Base-by-base conservation (phyloP, 64 coral and sea anemone genomes). In the Platygyra sinensis region DNA sequence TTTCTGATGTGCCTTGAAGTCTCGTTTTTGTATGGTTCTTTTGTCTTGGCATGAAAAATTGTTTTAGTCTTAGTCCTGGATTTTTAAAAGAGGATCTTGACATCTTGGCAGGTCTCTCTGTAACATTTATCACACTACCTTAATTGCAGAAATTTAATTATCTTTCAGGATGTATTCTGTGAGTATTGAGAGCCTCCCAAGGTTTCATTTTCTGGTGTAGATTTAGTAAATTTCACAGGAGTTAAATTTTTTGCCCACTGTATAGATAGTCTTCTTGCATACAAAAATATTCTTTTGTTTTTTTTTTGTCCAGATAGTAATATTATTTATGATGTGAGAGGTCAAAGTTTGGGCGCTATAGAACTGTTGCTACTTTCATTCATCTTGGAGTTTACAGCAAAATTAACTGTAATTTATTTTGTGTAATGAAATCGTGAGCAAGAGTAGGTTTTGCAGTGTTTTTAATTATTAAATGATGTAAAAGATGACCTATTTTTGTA, bases 401-500 rank as follows among this genome's bases (percentile, higher is more conserved):
- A 51, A 52, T n/a, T 50, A 11, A 79, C 4, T 54, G 24, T 18
- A 79, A 27, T 79, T 55, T 55, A 17, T 82, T 61, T 82, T 82
- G 55, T 82, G 79, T 8, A 82, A 82, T 69, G 24, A 69, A 25
- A 69, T 69, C 33, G 60, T 32, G 30, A 62, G 42, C 16, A 16
- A 82, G 29, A 60, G 28, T 38, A 82, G 55, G 79, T 55, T 82
- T 82, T 33, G 4, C 60, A 59, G 52, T 61, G 1, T 62, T 32
- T 62, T 82, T 82, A 62, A 62, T 62, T 62, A 82, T 62, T 46
- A 46, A 46, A 46, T 46, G 42, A 6, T 8, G 4, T 33, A 32
- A 82, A 25, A 82, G 54, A 50, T 49, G 8, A 77, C 74, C 49
- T 77, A 77, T 77, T 69, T 69, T 69, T 69, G 65, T 69, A 69